Evolutionary conservation across 2,797 vertebrate species (phyloP).

Genomic region (Oryzias dopingdopingensis): DNA sequence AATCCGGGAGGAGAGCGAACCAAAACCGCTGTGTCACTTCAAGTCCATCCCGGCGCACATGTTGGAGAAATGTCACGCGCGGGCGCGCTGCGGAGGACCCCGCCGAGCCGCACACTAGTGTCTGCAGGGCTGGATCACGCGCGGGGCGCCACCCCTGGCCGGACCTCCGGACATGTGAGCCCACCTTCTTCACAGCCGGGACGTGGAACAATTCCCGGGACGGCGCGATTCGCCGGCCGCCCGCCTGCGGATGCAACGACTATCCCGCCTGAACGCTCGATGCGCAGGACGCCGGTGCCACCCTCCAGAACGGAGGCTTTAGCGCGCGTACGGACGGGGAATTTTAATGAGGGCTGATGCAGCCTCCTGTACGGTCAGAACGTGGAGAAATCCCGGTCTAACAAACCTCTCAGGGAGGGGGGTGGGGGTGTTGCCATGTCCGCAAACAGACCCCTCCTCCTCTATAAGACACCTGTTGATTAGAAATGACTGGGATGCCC

Average conservation of each 20-base stretch:
- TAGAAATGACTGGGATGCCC: constrained; percentile 5
- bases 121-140: constrained; percentile 40
- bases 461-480: constrained; percentile 55
- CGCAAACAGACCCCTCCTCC: constrained; percentile 15
- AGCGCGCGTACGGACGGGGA: constrained; percentile 65
- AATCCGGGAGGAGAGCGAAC: constrained; percentile 57
- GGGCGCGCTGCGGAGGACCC: constrained; percentile 21
- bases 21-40: constrained; percentile 57
- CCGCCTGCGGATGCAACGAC: constrained; percentile 13
- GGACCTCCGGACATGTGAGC: constrained; percentile 31
- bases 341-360: constrained; percentile 79
- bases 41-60: constrained; percentile 68
- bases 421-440: background rate
- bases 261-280: constrained; percentile 30
- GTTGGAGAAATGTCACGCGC: constrained; percentile 57
- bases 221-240: constrained; percentile 22
- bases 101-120: constrained; percentile 26
- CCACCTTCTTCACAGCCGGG: constrained; percentile 26
- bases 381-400: constrained; percentile 38
- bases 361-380: constrained; percentile 48
- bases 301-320: constrained; percentile 50
- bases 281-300: constrained; percentile 66
- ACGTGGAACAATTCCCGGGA: constrained; percentile 18
- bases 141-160: constrained; percentile 54
- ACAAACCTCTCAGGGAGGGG: constrained; percentile 13